Evolutionary conservation across 2,797 vertebrate genomes (phyloP).

Genomic region (Coranthus polyacanthus): DNA sequence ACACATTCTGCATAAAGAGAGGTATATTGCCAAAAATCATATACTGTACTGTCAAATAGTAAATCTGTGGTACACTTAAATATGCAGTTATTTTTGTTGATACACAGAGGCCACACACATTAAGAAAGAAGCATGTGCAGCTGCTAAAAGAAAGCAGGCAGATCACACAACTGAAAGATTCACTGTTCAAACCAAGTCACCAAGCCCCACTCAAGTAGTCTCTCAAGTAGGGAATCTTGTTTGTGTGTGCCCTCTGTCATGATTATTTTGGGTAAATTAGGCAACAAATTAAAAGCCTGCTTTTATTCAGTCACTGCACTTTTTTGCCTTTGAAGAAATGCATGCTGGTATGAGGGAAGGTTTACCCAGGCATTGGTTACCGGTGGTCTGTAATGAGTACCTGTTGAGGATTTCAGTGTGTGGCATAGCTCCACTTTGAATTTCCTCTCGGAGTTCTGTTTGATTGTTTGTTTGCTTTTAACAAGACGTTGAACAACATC

Average conservation of each 20-base stretch:
- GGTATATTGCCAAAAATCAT: conserved; percentile 27
- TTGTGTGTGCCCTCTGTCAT: conserved; percentile 22
- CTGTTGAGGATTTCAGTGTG: too few species aligned
- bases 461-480: too few species aligned
- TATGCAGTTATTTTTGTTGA: conserved; percentile 8
- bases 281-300: too few species aligned
- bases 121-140: conserved; percentile 37
- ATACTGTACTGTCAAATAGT: conserved; percentile 23
- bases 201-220: conserved; percentile 47
- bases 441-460: too few species aligned
- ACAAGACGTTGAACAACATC: too few species aligned
- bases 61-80: conserved; percentile 17
- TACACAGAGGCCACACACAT: conserved; percentile 7
- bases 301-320: too few species aligned
- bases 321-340: too few species aligned
- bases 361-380: too few species aligned
- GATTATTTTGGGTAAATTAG: too few species aligned
- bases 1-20: conserved; percentile 36
- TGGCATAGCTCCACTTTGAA: too few species aligned
- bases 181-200: conserved; percentile 42
- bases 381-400: too few species aligned
- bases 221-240: conserved; percentile 53
- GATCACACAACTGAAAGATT: conserved; percentile 56
- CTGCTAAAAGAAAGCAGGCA: conserved; percentile 27
- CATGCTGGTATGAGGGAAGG: too few species aligned